Conservation (phyloP, 2,888 invertebrate genomes). For the Caenorhabditis imperialis region DNA sequence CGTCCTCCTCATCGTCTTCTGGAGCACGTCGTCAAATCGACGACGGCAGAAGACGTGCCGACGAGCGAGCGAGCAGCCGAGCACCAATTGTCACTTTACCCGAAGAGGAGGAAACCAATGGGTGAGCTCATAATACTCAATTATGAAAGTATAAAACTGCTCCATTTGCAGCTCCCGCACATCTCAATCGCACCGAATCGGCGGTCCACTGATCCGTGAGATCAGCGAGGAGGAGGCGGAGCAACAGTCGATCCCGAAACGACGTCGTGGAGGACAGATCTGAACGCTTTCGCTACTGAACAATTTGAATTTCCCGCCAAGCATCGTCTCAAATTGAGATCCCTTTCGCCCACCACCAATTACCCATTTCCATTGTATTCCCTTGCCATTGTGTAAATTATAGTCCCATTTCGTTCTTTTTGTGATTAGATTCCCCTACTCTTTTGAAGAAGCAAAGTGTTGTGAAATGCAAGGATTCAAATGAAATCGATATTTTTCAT, state of each 20-base stretch:
- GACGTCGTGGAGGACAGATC: constrained; percentile 57
- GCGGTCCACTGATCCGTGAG: constrained; percentile 72
- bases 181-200: constrained; percentile 15
- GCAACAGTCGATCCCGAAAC: constrained; percentile 63
- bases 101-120: constrained; percentile 62
- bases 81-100: constrained; percentile 67
- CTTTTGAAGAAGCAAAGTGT: too few relatives aligned
- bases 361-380: too few relatives aligned
- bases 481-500: too few relatives aligned
- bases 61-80: not conserved
- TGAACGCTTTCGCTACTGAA: constrained; percentile 13
- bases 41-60: constrained; percentile 9
- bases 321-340: constrained; percentile 38
- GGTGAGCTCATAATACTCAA: constrained; percentile 16
- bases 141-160: not conserved
- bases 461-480: too few relatives aligned
- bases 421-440: too few relatives aligned
- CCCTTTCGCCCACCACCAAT: too few relatives aligned
- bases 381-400: too few relatives aligned
- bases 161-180: constrained; percentile 24
- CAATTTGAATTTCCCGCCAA: not conserved
- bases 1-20: not conserved
- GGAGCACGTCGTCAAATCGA: constrained; percentile 21
- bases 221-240: constrained; percentile 76
- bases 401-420: too few relatives aligned